Conservation (phyloP, 2,888 invertebrate species). For the Megamerina dolium region DNA sequence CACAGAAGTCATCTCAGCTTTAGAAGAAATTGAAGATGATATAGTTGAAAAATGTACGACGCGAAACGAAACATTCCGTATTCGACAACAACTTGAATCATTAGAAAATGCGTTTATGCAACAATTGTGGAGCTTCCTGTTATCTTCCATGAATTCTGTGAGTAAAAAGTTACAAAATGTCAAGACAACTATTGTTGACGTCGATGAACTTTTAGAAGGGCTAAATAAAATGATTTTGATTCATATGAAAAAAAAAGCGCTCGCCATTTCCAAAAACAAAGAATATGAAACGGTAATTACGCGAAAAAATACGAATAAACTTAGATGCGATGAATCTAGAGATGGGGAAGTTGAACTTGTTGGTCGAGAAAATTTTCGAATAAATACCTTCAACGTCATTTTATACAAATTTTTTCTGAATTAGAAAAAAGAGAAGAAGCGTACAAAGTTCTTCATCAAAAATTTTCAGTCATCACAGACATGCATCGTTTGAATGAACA, state of each 20-base stretch:
- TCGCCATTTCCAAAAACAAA: no score
- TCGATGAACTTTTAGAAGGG: no score
- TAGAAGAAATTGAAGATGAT: no score
- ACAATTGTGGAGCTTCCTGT: not conserved
- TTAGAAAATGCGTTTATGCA: constrained; percentile 1
- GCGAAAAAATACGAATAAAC: constrained; percentile 3
- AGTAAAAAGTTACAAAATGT: constrained; percentile 1
- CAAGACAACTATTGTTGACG: no score
- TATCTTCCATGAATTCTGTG: not conserved
- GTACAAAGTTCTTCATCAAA: no score
- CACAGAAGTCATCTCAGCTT: no score
- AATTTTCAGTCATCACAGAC: constrained; percentile 3
- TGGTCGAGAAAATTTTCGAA: constrained; percentile 6
- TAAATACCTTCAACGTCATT: constrained; percentile 8
- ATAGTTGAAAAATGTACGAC: no score
- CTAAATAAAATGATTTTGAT: no score
- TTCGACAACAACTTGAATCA: constrained; percentile 1
- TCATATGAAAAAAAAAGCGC: no score
- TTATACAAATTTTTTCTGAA: constrained; percentile 2
- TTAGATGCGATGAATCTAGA: constrained; percentile 4
- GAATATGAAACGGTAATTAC: constrained; percentile 2
- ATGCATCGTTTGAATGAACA: constrained; percentile 4
- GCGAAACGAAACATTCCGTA: not conserved
- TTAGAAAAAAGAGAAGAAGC: constrained; percentile 4
- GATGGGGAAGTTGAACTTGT: constrained; percentile 4